Base-by-base conservation (phyloP, 2,797 vertebrate genomes). In the Argentina silus region DNA sequence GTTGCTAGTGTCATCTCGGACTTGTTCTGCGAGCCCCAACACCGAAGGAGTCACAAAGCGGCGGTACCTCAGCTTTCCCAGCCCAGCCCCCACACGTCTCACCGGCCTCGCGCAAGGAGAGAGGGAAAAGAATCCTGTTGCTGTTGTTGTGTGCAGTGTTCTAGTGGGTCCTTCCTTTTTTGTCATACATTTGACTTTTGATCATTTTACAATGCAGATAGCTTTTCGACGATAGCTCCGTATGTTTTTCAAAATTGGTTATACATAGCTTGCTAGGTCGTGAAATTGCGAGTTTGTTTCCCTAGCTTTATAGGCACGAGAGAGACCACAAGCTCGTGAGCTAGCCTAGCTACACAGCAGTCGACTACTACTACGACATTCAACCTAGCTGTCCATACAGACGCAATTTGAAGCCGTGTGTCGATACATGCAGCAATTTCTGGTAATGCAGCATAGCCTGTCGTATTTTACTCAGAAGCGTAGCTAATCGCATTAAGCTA, bases 91-190 rank as follows among this genome's bases (percentile, higher is more conserved):
- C 75, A 85, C 86, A 80, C 85, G 45, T 76, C 79, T 77, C 75
- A 78, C 89, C 90, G 81, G 88, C 87, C 89, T 89, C 87, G 79
- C 86, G 86, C 83, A 44, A 78, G 75, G 86, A 85, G 85, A 36
- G 27, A 36, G 27, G 83, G 81, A 85, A 88, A 73, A 47, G 17
- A 70, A 71, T 68, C 75, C 80, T 85, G 82, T 87, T 87, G 82
- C 81, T 83, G 84, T 78, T 72, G 77, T 78, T 63, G 19, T 60
- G 45, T 51, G 21, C 6, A 45, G n/a, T 36, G 27, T 36, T 36
- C 27, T 36, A 36, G 1, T 4, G 27, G 14, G 14, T 72, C 50
- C 55, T 50, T 60, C 14, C 27, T 51, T 67, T 67, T 61, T 72
- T 17, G 6, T 9, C 62, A 42, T 47, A 47, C 44, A 3, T 21